These are phyloP conservation scores for Dasyornis broadbenti DNA, from an alignment of 2,113 vertebrate species.

Conservation along the genomic window DNA sequence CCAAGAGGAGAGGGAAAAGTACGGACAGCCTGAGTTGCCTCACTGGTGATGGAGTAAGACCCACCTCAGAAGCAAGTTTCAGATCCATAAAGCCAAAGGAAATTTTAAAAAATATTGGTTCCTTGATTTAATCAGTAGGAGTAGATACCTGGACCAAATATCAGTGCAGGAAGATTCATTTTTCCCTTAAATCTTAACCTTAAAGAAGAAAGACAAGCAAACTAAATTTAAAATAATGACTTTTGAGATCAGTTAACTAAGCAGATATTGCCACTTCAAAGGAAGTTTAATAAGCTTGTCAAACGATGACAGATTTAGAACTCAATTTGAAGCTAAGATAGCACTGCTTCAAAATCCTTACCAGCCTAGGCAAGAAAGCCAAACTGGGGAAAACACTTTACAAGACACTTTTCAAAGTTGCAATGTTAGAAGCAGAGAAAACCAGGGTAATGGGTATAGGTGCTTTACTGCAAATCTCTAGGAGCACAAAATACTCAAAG, in stretches of 20 bases:
- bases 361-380: background rate
- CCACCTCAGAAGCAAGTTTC: background rate
- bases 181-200: background rate
- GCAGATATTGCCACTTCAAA: slow-evolving; percentile 1
- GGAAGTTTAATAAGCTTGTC: background rate
- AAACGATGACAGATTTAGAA: background rate
- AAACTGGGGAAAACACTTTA: background rate
- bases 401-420: background rate
- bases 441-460: background rate
- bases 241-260: background rate
- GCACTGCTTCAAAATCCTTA: background rate
- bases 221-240: background rate
- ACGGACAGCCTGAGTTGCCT: background rate
- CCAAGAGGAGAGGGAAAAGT: background rate
- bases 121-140: background rate
- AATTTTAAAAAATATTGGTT: background rate
- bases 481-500: background rate
- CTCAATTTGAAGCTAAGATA: background rate
- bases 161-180: background rate
- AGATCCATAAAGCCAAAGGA: background rate
- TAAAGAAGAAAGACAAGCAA: background rate
- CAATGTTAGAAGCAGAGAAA: background rate
- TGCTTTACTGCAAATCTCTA: background rate
- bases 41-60: background rate
- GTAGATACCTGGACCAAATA: background rate